Conservation (phyloP, 2,113 vertebrate species). For the Copsychus sechellarum region DNA sequence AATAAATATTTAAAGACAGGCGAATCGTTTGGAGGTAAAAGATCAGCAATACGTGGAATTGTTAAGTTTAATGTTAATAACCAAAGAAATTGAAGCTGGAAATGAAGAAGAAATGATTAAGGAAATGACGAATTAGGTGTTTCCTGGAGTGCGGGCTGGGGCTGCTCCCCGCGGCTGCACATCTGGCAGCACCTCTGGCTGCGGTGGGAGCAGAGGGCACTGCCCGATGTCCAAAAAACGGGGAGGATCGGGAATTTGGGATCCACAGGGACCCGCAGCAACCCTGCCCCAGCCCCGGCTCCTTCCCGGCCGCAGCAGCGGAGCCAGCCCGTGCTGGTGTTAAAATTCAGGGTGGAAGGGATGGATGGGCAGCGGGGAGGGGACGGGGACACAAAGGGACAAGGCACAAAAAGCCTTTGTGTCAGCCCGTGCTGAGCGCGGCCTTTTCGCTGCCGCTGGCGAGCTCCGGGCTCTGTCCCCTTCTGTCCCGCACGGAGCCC, state of each 20-base stretch:
- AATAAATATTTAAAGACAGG: no score
- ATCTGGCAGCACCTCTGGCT: slow-evolving; percentile 14
- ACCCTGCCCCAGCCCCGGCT: fast-evolving
- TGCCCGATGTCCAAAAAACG: not conserved
- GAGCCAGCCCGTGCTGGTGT: not conserved
- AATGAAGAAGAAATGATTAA: no score
- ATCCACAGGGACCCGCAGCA: not conserved
- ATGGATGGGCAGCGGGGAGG: not conserved
- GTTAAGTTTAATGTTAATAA: no score
- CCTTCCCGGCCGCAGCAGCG: not conserved
- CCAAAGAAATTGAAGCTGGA: no score
- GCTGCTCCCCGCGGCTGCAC: not conserved
- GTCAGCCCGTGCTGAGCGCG: not conserved
- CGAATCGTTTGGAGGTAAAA: no score
- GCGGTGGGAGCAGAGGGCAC: not conserved
- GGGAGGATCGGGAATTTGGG: not conserved
- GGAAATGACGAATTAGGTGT: no score
- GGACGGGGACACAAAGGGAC: slow-evolving; percentile 38
- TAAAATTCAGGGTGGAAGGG: not conserved
- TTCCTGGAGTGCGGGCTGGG: no score
- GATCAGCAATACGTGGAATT: no score
- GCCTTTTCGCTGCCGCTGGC: not conserved
- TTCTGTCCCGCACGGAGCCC: fast-evolving
- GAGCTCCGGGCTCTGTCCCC: not conserved
- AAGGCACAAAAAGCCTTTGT: slow-evolving; percentile 61